phyloP scores from a whole-genome alignment of 2,797 vertebrate genomes.

The Gymnodraco acuticeps region DNA sequence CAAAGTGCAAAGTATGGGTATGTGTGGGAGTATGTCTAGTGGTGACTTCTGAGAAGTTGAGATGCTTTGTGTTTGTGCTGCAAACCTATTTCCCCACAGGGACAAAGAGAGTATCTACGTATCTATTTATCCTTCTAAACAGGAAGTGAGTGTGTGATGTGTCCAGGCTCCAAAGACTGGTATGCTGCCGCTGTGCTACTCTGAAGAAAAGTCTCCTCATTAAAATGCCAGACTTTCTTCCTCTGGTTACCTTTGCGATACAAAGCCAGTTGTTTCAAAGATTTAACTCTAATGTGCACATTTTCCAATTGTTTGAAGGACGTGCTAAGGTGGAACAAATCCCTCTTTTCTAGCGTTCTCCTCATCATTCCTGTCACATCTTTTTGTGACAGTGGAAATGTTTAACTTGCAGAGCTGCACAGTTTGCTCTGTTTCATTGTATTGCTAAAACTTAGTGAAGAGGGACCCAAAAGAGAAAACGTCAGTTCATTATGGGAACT shows the following conservation, averaged over 20 bases:
- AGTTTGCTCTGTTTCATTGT: conserved; percentile 26
- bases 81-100: no score
- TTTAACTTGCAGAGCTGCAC: conserved; percentile 2
- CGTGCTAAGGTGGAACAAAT: not conserved
- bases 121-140: no score
- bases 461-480: conserved; percentile 16
- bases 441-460: conserved; percentile 9
- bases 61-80: no score
- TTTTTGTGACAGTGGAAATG: conserved; percentile 20
- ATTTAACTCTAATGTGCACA: not conserved
- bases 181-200: not conserved
- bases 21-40: no score
- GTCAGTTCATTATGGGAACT: conserved; percentile 4
- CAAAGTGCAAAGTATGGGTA: no score
- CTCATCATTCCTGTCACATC: not conserved
- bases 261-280: conserved; percentile 7
- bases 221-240: conserved; percentile 9
- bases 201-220: not conserved
- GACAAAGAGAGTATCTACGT: no score
- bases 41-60: no score
- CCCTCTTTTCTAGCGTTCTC: not conserved
- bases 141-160: not conserved
- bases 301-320: not conserved
- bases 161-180: not conserved
- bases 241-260: conserved; percentile 9